Percentiles rank a stretch among this genome's conserved stretches.
Evolutionary conservation across 2,888 invertebrate genomes (phyloP).

Genomic region (Asteroscopus sphinx): DNA sequence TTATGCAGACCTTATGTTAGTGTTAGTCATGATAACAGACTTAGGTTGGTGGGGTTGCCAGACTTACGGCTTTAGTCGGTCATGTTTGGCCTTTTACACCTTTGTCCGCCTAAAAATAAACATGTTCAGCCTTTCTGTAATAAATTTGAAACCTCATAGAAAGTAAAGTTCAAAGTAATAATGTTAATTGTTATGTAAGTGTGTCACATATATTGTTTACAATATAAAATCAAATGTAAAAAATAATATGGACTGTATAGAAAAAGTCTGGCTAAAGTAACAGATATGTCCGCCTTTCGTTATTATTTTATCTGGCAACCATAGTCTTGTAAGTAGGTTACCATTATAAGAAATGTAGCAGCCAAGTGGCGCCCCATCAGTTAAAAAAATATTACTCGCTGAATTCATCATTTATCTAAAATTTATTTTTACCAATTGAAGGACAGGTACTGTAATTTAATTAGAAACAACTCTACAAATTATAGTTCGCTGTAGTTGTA

Average conservation of each 20-base stretch:
- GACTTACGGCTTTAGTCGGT: slow-evolving; percentile 35
- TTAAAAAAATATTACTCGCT: too few species aligned
- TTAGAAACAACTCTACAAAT: too few species aligned
- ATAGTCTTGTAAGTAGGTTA: slow-evolving; percentile 25
- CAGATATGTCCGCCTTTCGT: slow-evolving; percentile 27
- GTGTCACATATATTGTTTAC: not conserved
- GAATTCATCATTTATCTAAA: too few species aligned
- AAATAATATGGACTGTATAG: not conserved
- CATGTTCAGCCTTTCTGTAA: not conserved
- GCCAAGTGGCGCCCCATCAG: too few species aligned
- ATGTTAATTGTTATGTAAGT: not conserved
- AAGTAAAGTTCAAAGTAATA: too few species aligned
- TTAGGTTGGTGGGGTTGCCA: too few species aligned
- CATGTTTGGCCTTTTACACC: slow-evolving; percentile 33
- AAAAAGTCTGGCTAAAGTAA: slow-evolving; percentile 24
- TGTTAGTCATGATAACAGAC: slow-evolving; percentile 15
- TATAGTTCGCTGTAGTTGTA: too few species aligned
- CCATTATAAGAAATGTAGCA: too few species aligned
- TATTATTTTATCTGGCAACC: slow-evolving; percentile 30
- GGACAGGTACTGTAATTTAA: too few species aligned
- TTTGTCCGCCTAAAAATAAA: slow-evolving; percentile 15
- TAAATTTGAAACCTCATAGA: too few species aligned
- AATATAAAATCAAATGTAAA: not conserved
- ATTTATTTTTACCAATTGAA: too few species aligned
- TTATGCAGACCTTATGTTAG: slow-evolving; percentile 26